A percentile compares a stretch with the other conserved stretches of the same genome.
phyloP scores from a whole-genome alignment of 1,140 invertebrate genomes.

The Ceratosolen solmsi region DNA sequence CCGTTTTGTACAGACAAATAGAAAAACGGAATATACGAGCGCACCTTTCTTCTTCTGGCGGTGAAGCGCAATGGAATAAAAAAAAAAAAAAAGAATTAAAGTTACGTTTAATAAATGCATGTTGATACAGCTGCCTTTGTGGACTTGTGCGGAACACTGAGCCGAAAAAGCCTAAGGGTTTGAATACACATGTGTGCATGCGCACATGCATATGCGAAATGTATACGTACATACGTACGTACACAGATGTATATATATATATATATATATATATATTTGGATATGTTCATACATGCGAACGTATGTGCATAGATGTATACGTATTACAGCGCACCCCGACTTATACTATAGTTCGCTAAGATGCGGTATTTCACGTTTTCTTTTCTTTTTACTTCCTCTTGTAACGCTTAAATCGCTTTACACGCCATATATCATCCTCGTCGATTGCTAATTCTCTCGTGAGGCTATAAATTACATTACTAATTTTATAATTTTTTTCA shows the following conservation, averaged over 20 bases:
- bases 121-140: constrained; percentile 69
- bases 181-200: too few species aligned
- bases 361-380: constrained; percentile 26
- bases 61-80: constrained; percentile 9
- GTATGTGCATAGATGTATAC: background rate
- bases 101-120: constrained; percentile 63
- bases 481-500: constrained; percentile 45
- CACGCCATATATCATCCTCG: constrained; percentile 49
- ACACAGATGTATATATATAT: too few species aligned
- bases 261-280: background rate
- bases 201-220: too few species aligned
- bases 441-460: constrained; percentile 49
- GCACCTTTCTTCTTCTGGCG: constrained; percentile 21
- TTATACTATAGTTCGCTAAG: background rate
- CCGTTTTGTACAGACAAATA: constrained; percentile 42
- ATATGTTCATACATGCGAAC: background rate
- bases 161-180: constrained; percentile 39
- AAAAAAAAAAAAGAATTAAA: constrained; percentile 58
- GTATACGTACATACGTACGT: background rate
- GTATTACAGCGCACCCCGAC: background rate
- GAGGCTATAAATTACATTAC: constrained; percentile 45
- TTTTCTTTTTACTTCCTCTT: constrained; percentile 10
- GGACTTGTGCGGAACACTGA: constrained; percentile 54
- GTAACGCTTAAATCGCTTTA: constrained; percentile 49
- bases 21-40: constrained; percentile 31